Base-by-base conservation (phyloP, 2,888 invertebrate species). In the Adelognathus sp. region DNA sequence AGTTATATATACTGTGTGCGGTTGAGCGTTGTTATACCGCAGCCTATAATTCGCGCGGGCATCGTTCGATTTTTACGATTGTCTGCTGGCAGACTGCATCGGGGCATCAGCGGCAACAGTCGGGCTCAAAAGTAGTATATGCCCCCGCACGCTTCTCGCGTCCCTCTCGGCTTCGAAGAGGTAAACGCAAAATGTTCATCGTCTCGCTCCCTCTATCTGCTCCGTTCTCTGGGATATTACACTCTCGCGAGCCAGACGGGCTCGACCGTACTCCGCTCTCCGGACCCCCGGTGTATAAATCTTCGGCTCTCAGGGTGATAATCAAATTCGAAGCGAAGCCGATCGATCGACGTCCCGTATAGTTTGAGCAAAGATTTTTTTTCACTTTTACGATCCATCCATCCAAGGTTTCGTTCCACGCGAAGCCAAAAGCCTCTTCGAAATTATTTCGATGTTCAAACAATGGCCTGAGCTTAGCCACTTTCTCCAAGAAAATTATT, bases 41-140 rank as follows among this genome's bases (percentile, higher is more conserved):
- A 88, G 88, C 87, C 89, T 90, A 89, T 90, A 90, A 90, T 90
- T 90, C 90, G 90, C 88, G 85, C 84, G 83, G 86, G 87, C 88
- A 89, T 90, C 89, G 88, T 90, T 86, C 88, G 87, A 86, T 89
- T 90, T 90, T 90, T 90, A 90, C 90, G 90, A 90, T 90, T 90
- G 90, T 90, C 90, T 90, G 90, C 87, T 87, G 90, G 86, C 87
- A 87, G 87, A 87, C 88, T 52, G 52, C 41, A 67, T 14, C 46
- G 18, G n/a, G n/a, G 50, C 7, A 44, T 14, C 41, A 64, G 63
- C 52, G 60, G 77, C 60, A 72, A 60, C 71, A 61, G 60, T 60
- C n/a, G 46, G 72, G 74, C 71, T 71, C 69, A 50, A 76, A 81
- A 79, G 76, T 76, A 76, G n/a, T 78, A 64, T 61, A 75, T 64